Conservation (phyloP, 2,797 vertebrate species). For the Huso huso region DNA sequence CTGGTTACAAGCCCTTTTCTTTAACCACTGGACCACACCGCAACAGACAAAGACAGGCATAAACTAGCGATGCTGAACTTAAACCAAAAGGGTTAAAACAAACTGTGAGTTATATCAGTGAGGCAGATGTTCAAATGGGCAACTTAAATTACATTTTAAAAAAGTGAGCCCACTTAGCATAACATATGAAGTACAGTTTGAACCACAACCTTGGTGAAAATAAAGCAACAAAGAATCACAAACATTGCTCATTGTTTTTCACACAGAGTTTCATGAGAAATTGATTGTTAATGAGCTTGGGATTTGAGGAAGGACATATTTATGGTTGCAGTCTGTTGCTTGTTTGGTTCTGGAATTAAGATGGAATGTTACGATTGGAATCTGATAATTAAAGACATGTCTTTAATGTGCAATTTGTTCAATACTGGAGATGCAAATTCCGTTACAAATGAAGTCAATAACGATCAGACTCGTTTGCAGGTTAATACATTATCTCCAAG, state of each 20-base stretch:
- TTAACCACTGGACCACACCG: too few species aligned
- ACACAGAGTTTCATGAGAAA: slow-evolving; percentile 8
- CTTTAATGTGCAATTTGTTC: slow-evolving; percentile 28
- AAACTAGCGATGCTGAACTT: too few species aligned
- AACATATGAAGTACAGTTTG: neutral
- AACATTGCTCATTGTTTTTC: neutral
- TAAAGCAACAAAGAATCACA: neutral
- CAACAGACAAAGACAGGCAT: too few species aligned
- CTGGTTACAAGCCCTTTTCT: too few species aligned
- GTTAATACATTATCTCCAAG: neutral
- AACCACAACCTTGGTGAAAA: neutral
- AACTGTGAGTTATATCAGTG: too few species aligned
- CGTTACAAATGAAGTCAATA: slow-evolving; percentile 31
- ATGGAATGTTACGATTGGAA: slow-evolving; percentile 7
- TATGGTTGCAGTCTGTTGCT: slow-evolving; percentile 8
- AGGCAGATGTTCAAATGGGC: too few species aligned
- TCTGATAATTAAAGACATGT: slow-evolving; percentile 27
- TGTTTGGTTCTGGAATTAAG: slow-evolving; percentile 8
- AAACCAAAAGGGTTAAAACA: too few species aligned
- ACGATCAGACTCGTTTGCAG: slow-evolving; percentile 26
- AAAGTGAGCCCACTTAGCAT: too few species aligned
- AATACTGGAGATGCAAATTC: slow-evolving; percentile 17
- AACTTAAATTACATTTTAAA: too few species aligned
- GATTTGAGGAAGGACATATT: slow-evolving; percentile 9
- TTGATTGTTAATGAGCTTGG: slow-evolving; percentile 10